Evolutionary conservation across 2,113 vertebrate genomes (phyloP), one percentile per base, ranked within the genome.

Genomic region (Cygnus atratus): DNA sequence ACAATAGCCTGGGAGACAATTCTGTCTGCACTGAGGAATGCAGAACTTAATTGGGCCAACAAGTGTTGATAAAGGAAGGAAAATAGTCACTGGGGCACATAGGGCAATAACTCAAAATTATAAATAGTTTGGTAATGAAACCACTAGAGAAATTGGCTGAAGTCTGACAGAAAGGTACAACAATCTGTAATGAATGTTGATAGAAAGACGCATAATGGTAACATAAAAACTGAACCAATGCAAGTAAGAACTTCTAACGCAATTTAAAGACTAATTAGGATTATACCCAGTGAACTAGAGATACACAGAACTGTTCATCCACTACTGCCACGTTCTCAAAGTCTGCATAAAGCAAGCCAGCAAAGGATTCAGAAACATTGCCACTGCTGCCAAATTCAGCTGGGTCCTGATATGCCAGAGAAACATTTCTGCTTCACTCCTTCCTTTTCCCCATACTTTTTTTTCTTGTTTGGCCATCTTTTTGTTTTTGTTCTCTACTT

Each of bases 281-380:
- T 65, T 73, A 58, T 18, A 46, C 13, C 35, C 65, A 11, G 20
- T 11, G 57, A 35, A 54, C 22, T 50, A 61, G 8, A 75, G 37
- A 65, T 20, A 43, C 8, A 52, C 7, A 55, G 67, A 84, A 67
- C 2, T 72, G 37, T 43, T 78, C n/a, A 41, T 52, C 10, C 24
- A 17, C 81, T 71, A 50, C 61, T 80, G 29, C 43, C 68, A 20
- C 22, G 20, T 19, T 61, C 58, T 80, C 59, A 48, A 80, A 74
- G 55, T 43, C 17, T n/a, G 80, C 55, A 63, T 43, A 84, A 84
- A 87, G 50, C 44, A 84, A 86, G 41, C 35, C 5, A 76, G 26
- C 2, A 1, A 0, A 35, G 4, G 26, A 61, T 43, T 44, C 66
- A 70, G 72, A 57, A 80, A 67, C n/a, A 35, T 0, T 52, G 16